phyloP scores from a whole-genome alignment of 1,140 invertebrate genomes.

The Acromyrmex charruanus region DNA sequence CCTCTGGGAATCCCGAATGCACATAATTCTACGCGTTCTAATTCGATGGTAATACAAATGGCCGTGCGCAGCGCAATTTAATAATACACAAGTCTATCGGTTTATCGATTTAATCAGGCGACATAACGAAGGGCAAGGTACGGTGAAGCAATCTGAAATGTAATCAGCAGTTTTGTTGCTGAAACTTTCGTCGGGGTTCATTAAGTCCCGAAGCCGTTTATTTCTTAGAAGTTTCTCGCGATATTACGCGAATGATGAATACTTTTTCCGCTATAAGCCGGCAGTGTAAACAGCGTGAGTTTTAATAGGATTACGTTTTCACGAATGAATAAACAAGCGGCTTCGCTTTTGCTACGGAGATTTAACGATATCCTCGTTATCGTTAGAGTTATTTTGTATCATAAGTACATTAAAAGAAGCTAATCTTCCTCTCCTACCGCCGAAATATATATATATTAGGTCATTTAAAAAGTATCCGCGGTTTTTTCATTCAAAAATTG shows the following conservation, averaged over 20 bases:
- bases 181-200: conserved; percentile 49
- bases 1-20: conserved; percentile 7
- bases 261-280: conserved; percentile 47
- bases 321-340: conserved; percentile 60
- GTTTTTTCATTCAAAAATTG: no score
- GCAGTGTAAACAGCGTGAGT: conserved; percentile 54
- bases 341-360: conserved; percentile 34
- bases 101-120: conserved; percentile 60
- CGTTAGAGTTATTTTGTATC: conserved; percentile 18
- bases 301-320: conserved; percentile 64
- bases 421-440: neutral
- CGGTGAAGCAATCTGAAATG: conserved; percentile 49
- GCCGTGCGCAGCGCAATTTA: conserved; percentile 46
- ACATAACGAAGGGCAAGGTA: conserved; percentile 38
- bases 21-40: conserved; percentile 49
- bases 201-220: conserved; percentile 57
- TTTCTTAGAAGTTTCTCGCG: conserved; percentile 58
- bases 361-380: conserved; percentile 54
- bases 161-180: conserved; percentile 58
- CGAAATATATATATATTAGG: neutral
- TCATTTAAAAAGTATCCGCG: no score
- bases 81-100: conserved; percentile 63
- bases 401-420: neutral
- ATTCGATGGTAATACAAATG: conserved; percentile 58
- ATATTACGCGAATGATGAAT: conserved; percentile 61